A percentile compares a stretch with the other conserved stretches of the same genome.
These are phyloP conservation scores for Pammene fasciana DNA, from an alignment of 2,888 invertebrate species.

Conservation along the genomic window DNA sequence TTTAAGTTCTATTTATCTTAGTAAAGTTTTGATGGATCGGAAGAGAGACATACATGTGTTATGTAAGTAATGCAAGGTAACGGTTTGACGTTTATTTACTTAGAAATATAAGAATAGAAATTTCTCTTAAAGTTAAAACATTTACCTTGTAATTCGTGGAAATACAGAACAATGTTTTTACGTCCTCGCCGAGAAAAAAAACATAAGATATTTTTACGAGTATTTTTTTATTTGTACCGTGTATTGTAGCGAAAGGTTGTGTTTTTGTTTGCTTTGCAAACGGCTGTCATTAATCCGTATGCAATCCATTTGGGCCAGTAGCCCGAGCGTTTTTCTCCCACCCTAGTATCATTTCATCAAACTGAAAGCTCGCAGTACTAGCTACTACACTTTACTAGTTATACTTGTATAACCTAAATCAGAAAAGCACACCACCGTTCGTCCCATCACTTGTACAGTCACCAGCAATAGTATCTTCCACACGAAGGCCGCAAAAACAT, in stretches of 20 bases:
- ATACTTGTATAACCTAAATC: too few relatives aligned
- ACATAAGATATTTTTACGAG: not conserved
- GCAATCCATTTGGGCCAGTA: constrained; percentile 5
- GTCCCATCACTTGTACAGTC: too few relatives aligned
- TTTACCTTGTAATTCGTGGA: not conserved
- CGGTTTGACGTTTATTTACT: not conserved
- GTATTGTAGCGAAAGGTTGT: not conserved
- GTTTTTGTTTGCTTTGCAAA: not conserved
- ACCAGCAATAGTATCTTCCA: too few relatives aligned
- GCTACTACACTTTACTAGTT: not conserved
- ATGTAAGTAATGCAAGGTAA: not conserved
- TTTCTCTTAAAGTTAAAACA: not conserved
- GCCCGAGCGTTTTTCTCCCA: not conserved
- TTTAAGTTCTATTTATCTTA: too few relatives aligned
- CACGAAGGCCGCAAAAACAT: too few relatives aligned
- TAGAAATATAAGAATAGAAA: not conserved
- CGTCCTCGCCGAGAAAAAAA: not conserved
- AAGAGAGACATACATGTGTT: too few relatives aligned
- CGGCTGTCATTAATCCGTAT: constrained; percentile 8
- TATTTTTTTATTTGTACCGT: not conserved
- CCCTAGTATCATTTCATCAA: constrained; percentile 9
- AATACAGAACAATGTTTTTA: not conserved
- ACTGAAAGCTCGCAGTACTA: not conserved
- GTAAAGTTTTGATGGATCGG: too few relatives aligned
- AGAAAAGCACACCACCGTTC: too few relatives aligned